Evolutionary conservation across 2,113 vertebrate genomes (phyloP), one percentile per base, ranked within the genome.

Genomic region (Platanista minor): DNA sequence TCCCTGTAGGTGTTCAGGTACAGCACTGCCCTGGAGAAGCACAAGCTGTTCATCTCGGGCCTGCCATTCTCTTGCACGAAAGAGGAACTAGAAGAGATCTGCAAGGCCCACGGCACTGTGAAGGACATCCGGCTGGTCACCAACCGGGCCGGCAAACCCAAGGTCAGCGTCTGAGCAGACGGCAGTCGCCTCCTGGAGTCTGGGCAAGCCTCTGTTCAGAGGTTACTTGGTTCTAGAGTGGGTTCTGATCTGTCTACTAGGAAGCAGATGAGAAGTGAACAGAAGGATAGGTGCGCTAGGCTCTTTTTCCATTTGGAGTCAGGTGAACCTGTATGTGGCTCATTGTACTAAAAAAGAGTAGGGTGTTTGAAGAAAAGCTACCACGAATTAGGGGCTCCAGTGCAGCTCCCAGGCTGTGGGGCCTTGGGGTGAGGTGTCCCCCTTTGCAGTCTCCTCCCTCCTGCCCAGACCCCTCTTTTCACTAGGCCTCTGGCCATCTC

Each of bases 41-140:
- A 99, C 83, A 99, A 99, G 95, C 98, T 99, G 41, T 99, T 99
- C 74, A 99, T 99, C 97, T 99, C 99, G 0, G 99, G 99, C 39
- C 98, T 99, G 96, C 99, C 99, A 0, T 99, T 99, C 96, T 99
- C 99, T 41, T 99, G 99, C 98, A 99, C 99, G 2, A 99, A 99
- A 97, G 99, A 99, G 52, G 99, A 99, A 31, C 99, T 99, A 25
- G 99, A 99, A 75, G 99, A 99, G 78, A 74, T 99, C 62, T 99
- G 99, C 87, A 99, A 99, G 98, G 98, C 93, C 4, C 99, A 99
- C 1, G 99, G 99, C 92, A 99, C 98, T 0, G 95, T 99, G 87
- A 99, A 98, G 96, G 99, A 99, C 27, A 98, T 99, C 49, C 99
- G 99, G 12, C 98, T 99, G 91, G 99, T 99, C 87, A 99, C 99